phyloP scores from a whole-genome alignment of 2,888 invertebrate species.

The Gymnosoma rotundatum region DNA sequence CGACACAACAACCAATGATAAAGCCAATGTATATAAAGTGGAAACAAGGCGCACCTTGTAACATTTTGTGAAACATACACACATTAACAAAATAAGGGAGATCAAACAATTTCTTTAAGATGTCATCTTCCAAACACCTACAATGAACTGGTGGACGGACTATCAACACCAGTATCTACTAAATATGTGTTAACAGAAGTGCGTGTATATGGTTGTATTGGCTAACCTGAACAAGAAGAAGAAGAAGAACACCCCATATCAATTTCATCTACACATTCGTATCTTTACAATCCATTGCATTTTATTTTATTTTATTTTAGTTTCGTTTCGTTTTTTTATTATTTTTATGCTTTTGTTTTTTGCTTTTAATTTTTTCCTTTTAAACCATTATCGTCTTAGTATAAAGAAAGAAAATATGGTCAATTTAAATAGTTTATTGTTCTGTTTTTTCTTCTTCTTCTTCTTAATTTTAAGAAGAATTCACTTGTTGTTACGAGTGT shows the following conservation, averaged over 20 bases:
- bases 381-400: slow-evolving; percentile 1
- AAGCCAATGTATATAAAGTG: slow-evolving; percentile 51
- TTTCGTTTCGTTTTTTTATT: slow-evolving; percentile 10
- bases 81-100: slow-evolving; percentile 13
- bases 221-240: slow-evolving; percentile 6
- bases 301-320: background rate
- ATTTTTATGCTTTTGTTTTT: slow-evolving; percentile 27
- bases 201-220: slow-evolving; percentile 7
- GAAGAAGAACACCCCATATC: slow-evolving; percentile 52
- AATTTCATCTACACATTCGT: slow-evolving; percentile 53
- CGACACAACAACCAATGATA: slow-evolving; percentile 23
- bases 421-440: slow-evolving; percentile 51
- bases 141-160: slow-evolving; percentile 10
- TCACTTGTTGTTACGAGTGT: slow-evolving; percentile 49
- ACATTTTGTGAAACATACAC: slow-evolving; percentile 61
- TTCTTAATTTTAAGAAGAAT: slow-evolving; percentile 33
- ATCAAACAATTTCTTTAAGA: slow-evolving; percentile 9
- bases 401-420: slow-evolving; percentile 20
- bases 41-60: slow-evolving; percentile 68
- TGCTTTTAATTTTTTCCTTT: background rate
- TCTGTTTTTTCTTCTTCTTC: slow-evolving; percentile 34
- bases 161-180: slow-evolving; percentile 29
- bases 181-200: background rate
- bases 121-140: slow-evolving; percentile 54
- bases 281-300: slow-evolving; percentile 16